Evolutionary conservation across 2,113 vertebrate species (phyloP).

Genomic region (Bos taurus): ARS-UCD2.0 NC_037357.1:46050001-46050500

Average conservation of each 20-base stretch:
- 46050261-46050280: neutral
- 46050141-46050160: neutral
- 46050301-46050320: neutral
- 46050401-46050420: neutral
- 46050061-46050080: neutral
- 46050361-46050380: neutral
- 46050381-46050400: neutral
- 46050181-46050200: neutral
- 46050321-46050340: neutral
- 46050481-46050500: neutral
- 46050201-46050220: neutral
- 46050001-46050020: neutral
- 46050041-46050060: neutral
- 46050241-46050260: neutral
- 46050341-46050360: neutral
- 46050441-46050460: neutral
- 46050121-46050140: neutral
- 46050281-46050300: neutral
- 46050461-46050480: slow-evolving; percentile 30
- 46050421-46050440: neutral
- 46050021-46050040: neutral
- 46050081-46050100: neutral
- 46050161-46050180: neutral
- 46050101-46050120: neutral
- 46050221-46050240: neutral